Evolutionary conservation across 2,888 invertebrate genomes (phyloP).

Genomic region (Smittia aterrima): DNA sequence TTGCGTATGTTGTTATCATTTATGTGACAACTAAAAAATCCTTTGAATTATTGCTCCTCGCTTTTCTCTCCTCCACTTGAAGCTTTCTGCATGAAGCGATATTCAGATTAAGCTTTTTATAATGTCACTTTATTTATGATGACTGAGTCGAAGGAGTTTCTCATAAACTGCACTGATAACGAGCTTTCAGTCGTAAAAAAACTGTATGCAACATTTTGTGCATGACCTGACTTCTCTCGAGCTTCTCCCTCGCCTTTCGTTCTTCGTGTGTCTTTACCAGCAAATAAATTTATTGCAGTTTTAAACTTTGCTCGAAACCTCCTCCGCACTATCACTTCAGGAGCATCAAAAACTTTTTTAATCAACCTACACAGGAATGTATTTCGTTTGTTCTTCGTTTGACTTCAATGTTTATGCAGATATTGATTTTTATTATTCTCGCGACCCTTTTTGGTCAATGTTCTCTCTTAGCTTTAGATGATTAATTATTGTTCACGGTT

Average conservation of each 20-base stretch:
- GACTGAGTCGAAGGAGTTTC: neutral
- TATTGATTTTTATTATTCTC: slow-evolving; percentile 8
- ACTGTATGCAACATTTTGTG: slow-evolving; percentile 19
- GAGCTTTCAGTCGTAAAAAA: slow-evolving; percentile 3
- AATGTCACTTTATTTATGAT: neutral
- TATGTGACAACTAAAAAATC: slow-evolving; percentile 8
- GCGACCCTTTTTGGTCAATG: neutral
- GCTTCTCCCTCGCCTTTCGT: neutral
- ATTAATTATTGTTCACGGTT: neutral
- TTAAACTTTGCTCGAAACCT: neutral
- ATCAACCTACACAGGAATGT: slow-evolving; percentile 1
- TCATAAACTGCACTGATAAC: neutral
- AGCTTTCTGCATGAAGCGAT: neutral
- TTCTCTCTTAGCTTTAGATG: too few species aligned
- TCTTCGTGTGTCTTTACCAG: neutral
- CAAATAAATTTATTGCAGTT: slow-evolving; percentile 25
- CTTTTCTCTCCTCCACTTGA: neutral
- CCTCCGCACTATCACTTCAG: slow-evolving; percentile 22
- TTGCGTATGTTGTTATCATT: neutral
- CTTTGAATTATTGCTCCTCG: neutral
- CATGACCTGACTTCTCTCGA: neutral
- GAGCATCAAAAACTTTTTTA: slow-evolving; percentile 26
- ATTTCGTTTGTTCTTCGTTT: neutral
- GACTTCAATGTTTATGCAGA: neutral
- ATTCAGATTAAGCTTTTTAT: slow-evolving; percentile 16